These are phyloP conservation scores for Epinephelus malabaricus DNA, from an alignment of 2,797 vertebrate genomes.

Conservation along the genomic window DNA sequence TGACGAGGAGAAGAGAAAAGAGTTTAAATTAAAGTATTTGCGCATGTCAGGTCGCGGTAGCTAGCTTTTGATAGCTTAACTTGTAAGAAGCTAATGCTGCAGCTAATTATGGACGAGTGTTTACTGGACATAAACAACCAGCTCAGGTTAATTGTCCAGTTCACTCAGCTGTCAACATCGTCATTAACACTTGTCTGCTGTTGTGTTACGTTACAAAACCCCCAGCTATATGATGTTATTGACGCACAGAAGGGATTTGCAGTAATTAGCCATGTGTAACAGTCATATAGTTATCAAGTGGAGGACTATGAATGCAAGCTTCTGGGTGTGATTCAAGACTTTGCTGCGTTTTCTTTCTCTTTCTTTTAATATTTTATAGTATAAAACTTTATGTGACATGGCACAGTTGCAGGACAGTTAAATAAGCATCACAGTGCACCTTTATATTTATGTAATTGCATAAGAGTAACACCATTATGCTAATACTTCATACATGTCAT, in stretches of 20 bases:
- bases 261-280: slow-evolving; percentile 17
- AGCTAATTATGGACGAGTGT: slow-evolving; percentile 35
- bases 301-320: too few species aligned
- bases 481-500: background rate
- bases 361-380: background rate
- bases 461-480: background rate
- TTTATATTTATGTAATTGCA: background rate
- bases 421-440: background rate
- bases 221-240: background rate
- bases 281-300: background rate
- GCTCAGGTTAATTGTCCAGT: background rate
- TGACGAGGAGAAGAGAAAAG: too few species aligned
- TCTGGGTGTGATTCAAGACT: background rate
- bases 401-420: background rate
- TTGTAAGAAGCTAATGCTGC: slow-evolving; percentile 50
- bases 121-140: background rate
- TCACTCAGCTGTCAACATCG: background rate
- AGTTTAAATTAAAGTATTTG: fast-evolving
- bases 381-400: background rate
- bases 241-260: background rate
- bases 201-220: background rate
- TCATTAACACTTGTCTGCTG: background rate
- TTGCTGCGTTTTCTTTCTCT: too few species aligned
- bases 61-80: slow-evolving; percentile 4
- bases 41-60: background rate